Conservation (phyloP, 2,888 invertebrate genomes). For the Doris montereyensis region DNA sequence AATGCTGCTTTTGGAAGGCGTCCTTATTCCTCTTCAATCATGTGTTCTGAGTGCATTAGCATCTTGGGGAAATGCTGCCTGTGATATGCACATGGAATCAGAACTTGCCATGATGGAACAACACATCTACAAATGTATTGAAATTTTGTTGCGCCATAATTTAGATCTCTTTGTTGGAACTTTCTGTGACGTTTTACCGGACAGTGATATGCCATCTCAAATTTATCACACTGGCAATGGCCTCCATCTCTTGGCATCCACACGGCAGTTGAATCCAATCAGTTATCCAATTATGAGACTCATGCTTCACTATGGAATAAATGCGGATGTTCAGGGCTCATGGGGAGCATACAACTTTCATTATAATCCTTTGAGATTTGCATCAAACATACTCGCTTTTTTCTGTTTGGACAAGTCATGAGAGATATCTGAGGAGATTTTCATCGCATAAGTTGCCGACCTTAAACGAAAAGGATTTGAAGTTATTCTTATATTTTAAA, state of each 20-base stretch:
- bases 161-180: slow-evolving; percentile 54
- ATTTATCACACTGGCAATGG: slow-evolving; percentile 24
- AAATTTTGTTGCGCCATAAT: slow-evolving; percentile 55
- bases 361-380: too few species aligned
- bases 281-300: slow-evolving; percentile 6
- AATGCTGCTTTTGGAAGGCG: slow-evolving; percentile 59
- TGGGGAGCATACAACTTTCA: too few species aligned
- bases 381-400: too few species aligned
- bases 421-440: too few species aligned
- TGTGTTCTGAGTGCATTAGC: slow-evolving; percentile 60
- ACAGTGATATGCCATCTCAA: background rate
- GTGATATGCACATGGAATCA: too few species aligned
- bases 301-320: slow-evolving; percentile 21
- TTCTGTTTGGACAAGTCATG: too few species aligned
- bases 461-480: slow-evolving; percentile 25
- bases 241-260: slow-evolving; percentile 31
- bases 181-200: slow-evolving; percentile 40
- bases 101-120: too few species aligned
- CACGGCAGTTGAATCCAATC: background rate
- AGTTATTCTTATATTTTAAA: slow-evolving; percentile 10
- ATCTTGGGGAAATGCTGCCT: too few species aligned
- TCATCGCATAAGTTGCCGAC: too few species aligned
- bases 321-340: slow-evolving; percentile 21
- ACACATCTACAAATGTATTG: slow-evolving; percentile 53
- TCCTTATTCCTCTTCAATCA: slow-evolving; percentile 61